Base-by-base conservation (phyloP, 2,797 vertebrate genomes). In the Cirrhinus mrigala region DNA sequence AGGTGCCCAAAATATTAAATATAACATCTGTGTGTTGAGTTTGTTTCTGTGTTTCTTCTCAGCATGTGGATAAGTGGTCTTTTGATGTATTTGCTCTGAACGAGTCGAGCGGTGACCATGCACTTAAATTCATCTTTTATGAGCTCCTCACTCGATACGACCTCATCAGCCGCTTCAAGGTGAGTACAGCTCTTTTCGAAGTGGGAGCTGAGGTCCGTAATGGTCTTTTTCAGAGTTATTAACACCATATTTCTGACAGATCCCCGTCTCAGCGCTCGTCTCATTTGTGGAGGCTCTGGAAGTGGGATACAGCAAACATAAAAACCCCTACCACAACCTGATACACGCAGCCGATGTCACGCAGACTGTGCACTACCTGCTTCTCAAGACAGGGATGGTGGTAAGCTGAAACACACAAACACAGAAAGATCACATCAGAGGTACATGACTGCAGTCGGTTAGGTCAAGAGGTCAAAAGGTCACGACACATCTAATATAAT, bases 101-200 rank as follows among this genome's bases (percentile, higher is more conserved):
- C 0, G 97, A 99, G 24, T 96, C 97, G 89, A 99, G 98, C 62
- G 96, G 97, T 1, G 98, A 99, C 85, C 98, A 99, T 58, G 96
- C 97, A 0, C 95, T 99, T 89, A 99, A 99, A 94, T 99, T 98
- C 93, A 99, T 99, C 94, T 99, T 99, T 94, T 99, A 99, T 82
- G 98, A 99, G 93, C 94, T 99, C 88, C 97, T 99, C 88, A 99
- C 98, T 29, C 97, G 97, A 92, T 99, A 99, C 22, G 98, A 99
- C 92, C 95, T 99, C 91, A 99, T 99, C 89, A 99, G 94, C 89
- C 97, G 95, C 82, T 99, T 99, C 94, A 99, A 99, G 98, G 98
- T 99, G 91, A 95, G 69, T 48, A n/a, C 50, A 24, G 16, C 48
- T 78, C 27, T n/a, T 48, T 2, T 1, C 4, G 4, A 37, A 79